Evolutionary conservation across 2,113 vertebrate genomes (phyloP).

Genomic region (Cynopterus brachyotis): DNA sequence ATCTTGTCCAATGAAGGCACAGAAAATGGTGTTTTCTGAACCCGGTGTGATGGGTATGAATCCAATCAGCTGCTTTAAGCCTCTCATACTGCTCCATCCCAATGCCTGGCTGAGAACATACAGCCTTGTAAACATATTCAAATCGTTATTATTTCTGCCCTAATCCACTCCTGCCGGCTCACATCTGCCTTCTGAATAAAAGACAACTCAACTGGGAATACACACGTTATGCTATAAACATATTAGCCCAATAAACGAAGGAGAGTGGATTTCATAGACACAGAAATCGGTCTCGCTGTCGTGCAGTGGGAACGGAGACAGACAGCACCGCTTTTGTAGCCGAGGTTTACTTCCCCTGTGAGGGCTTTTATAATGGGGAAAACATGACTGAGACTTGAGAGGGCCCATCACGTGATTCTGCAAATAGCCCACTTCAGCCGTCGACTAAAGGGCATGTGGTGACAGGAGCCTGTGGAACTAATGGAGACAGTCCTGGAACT

Average conservation of each 20-base stretch:
- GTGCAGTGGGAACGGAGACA: background rate
- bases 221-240: background rate
- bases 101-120: background rate
- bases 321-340: background rate
- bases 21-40: background rate
- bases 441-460: background rate
- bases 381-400: conserved; percentile 11
- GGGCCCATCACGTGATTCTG: background rate
- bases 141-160: background rate
- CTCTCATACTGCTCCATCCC: background rate
- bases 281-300: background rate
- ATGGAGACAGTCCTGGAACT: background rate
- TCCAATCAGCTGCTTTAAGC: background rate
- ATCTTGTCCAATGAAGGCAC: background rate
- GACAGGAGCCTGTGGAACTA: background rate
- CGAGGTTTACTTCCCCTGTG: background rate
- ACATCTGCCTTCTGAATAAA: background rate
- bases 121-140: background rate
- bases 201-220: background rate
- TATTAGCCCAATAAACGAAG: background rate
- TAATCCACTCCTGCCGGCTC: background rate
- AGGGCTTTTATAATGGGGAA: conserved; percentile 32
- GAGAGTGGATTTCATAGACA: background rate
- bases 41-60: background rate
- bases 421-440: background rate